These are phyloP conservation scores for Leucozona laternaria DNA, from an alignment of 2,888 invertebrate genomes.

Conservation along the genomic window DNA sequence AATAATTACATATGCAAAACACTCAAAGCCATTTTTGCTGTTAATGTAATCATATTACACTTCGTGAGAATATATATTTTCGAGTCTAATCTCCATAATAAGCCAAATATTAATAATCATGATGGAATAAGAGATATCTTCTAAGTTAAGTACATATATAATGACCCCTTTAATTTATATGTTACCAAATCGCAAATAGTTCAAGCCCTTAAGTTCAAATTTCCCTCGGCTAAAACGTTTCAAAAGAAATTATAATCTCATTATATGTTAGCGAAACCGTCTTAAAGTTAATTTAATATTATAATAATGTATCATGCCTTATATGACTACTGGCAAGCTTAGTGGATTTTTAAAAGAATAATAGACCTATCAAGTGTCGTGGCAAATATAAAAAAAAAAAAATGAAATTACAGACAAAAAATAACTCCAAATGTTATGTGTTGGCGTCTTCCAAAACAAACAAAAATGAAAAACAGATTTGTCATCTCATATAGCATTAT, in stretches of 20 bases:
- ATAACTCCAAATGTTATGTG: not conserved
- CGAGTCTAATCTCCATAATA: no score
- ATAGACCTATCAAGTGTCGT: conserved; percentile 48
- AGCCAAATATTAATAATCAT: no score
- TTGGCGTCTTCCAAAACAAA: not conserved
- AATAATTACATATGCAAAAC: no score
- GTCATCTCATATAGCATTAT: conserved; percentile 41
- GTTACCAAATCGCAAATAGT: conserved; percentile 5
- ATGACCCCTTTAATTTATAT: conserved; percentile 2
- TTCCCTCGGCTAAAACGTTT: not conserved
- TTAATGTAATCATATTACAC: not conserved
- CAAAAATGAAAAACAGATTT: conserved; percentile 27
- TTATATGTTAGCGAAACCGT: conserved; percentile 13
- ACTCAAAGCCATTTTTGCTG: no score
- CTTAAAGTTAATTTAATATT: conserved; percentile 24
- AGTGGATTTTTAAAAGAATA: conserved; percentile 10
- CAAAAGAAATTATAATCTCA: conserved; percentile 46
- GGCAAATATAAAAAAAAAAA: not conserved
- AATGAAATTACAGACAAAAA: not conserved
- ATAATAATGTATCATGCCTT: conserved; percentile 23
- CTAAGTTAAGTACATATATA: no score
- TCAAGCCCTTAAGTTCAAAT: conserved; percentile 19
- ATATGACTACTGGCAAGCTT: conserved; percentile 7
- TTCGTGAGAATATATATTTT: not conserved
- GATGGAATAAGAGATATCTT: not conserved